A percentile compares a stretch with the other conserved stretches of the same genome.
These are phyloP conservation scores for Kryptopterus vitreolus DNA, from an alignment of 2,797 vertebrate genomes.

Conservation along the genomic window DNA sequence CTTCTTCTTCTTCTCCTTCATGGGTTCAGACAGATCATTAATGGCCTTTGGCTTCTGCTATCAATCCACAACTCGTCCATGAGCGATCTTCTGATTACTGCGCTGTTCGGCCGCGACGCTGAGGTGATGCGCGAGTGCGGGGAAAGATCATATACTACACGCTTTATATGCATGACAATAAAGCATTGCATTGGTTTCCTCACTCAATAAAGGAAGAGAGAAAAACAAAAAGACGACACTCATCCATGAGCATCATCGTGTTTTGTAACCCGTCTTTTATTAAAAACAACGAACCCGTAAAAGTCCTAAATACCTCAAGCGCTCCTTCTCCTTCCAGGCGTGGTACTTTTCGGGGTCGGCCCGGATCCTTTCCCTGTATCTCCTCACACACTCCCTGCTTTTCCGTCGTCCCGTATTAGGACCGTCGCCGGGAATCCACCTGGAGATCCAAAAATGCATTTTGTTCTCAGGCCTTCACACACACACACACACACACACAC, in stretches of 20 bases:
- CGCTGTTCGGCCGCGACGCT: not conserved
- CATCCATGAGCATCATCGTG: not conserved
- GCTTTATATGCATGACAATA: too few relatives aligned
- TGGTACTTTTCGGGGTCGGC: conserved; percentile 48
- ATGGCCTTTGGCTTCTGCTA: conserved; percentile 62
- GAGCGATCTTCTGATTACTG: not conserved
- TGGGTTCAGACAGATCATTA: conserved; percentile 68
- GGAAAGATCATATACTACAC: not conserved
- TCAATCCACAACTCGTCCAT: conserved; percentile 1
- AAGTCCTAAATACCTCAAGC: conserved; percentile 53
- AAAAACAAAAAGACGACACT: not conserved
- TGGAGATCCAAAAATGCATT: not conserved
- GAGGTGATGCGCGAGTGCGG: too few relatives aligned
- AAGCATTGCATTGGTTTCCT: conserved; percentile 25
- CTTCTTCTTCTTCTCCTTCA: conserved; percentile 67
- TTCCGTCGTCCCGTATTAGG: conserved; percentile 53
- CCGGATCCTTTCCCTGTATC: conserved; percentile 52
- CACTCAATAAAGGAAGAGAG: not conserved
- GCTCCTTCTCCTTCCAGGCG: conserved; percentile 52
- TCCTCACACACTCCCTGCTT: conserved; percentile 49
- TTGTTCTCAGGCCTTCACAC: not conserved
- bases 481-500: too few relatives aligned
- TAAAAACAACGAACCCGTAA: too few relatives aligned
- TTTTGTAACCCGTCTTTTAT: not conserved
- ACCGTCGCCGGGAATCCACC: not conserved